Percentiles rank a stretch among this genome's conserved stretches.
Conservation (phyloP, 2,113 vertebrate species). For the Muntiacus reevesi region DNA sequence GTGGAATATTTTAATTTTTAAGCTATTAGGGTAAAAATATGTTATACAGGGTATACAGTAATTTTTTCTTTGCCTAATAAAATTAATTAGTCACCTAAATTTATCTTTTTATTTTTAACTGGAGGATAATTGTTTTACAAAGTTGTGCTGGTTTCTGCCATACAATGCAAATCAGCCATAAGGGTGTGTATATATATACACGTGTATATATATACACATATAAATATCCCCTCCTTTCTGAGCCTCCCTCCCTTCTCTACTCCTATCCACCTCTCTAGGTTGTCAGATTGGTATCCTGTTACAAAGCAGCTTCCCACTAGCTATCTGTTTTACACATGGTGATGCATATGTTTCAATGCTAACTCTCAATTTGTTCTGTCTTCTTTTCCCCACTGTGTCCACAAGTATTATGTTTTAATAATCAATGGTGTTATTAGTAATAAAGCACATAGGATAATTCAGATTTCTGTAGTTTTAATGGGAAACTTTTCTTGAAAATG, state of each 20-base stretch:
- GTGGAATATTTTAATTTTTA: constrained; percentile 28
- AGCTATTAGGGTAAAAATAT: background rate
- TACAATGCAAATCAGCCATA: fast-evolving
- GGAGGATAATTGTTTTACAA: background rate
- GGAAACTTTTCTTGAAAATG: background rate
- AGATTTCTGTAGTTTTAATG: background rate
- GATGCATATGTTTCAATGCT: background rate
- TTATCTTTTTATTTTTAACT: background rate
- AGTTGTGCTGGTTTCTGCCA: background rate
- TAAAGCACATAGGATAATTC: background rate
- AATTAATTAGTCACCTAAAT: background rate
- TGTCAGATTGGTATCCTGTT: background rate
- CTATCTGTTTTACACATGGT: background rate
- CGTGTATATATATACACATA: background rate
- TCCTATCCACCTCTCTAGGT: background rate
- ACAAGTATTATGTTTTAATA: background rate
- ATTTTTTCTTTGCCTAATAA: background rate
- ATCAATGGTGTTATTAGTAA: background rate
- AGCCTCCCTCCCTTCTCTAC: background rate
- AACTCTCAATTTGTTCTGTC: background rate
- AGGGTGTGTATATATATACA: background rate
- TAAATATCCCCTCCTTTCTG: background rate
- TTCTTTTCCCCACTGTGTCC: background rate
- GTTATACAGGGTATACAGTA: background rate
- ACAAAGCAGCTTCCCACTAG: background rate